Evolutionary conservation across 2,113 vertebrate species (phyloP).

Genomic region (Gnathonemus echidnorhynchus): DNA sequence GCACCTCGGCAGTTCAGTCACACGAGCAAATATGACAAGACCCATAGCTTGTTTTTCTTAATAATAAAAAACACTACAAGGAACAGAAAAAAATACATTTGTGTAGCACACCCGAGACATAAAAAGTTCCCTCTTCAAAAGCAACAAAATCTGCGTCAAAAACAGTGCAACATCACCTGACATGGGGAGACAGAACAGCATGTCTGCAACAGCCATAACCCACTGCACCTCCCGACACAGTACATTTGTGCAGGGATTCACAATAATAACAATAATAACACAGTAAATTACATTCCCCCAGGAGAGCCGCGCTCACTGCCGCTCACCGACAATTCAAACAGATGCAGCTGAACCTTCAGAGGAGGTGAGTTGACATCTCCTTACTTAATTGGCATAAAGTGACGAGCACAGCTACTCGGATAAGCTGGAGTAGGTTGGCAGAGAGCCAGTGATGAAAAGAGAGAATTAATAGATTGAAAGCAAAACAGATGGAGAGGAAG

Average conservation of each 20-base stretch:
- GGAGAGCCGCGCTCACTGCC: constrained; percentile 5
- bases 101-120: not conserved
- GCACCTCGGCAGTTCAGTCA: not conserved
- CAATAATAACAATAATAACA: constrained; percentile 4
- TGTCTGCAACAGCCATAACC: not conserved
- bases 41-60: not conserved
- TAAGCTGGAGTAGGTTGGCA: constrained; percentile 4
- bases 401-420: constrained; percentile 19
- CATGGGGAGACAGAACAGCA: not conserved
- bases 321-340: constrained; percentile 30
- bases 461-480: not conserved
- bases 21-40: not conserved
- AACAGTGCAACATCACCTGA: not conserved
- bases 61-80: not conserved
- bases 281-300: constrained; percentile 11
- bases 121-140: constrained; percentile 15
- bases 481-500: not conserved
- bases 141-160: not conserved
- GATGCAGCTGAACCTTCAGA: constrained; percentile 28
- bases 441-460: not conserved
- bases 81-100: not conserved
- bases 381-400: constrained; percentile 48
- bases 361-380: constrained; percentile 29
- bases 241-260: not conserved
- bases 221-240: not conserved